A percentile compares a stretch with the other conserved stretches of the same genome.
Evolutionary conservation across 2,113 vertebrate species (phyloP).

Genomic region (Pelvicachromis taeniatus): DNA sequence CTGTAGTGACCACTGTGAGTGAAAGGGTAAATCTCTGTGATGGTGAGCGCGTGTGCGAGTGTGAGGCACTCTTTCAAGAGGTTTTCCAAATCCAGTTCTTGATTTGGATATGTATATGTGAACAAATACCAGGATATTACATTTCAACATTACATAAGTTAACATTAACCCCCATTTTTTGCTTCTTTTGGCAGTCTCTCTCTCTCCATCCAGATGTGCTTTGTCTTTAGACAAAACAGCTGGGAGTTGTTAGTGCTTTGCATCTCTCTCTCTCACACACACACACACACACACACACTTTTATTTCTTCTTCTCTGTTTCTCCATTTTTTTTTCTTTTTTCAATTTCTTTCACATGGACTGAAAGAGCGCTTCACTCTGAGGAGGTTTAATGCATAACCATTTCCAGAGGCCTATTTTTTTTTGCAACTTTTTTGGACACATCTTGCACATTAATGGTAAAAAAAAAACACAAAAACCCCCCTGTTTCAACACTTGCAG

Average conservation of each 20-base stretch:
- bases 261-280: background rate
- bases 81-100: background rate
- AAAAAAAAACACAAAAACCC: background rate
- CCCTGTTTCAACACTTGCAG: background rate
- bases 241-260: slow-evolving; percentile 58
- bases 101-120: background rate
- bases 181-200: slow-evolving; percentile 20
- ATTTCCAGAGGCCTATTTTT: slow-evolving; percentile 33
- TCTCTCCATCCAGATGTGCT: slow-evolving; percentile 48
- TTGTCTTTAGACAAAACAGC: slow-evolving; percentile 51
- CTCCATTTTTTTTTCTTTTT: background rate
- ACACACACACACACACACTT: background rate
- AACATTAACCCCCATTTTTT: background rate
- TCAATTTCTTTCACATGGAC: slow-evolving; percentile 43
- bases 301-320: background rate
- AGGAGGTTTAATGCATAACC: slow-evolving; percentile 36
- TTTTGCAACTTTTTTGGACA: background rate
- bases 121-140: slow-evolving; percentile 1
- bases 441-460: background rate
- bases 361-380: slow-evolving; percentile 17
- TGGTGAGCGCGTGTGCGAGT: background rate
- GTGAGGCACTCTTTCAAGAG: background rate
- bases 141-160: background rate
- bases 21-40: background rate
- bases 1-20: too few species aligned